phyloP scores from a whole-genome alignment of 2,888 invertebrate species.

The Cerceris ruficornis region DNA sequence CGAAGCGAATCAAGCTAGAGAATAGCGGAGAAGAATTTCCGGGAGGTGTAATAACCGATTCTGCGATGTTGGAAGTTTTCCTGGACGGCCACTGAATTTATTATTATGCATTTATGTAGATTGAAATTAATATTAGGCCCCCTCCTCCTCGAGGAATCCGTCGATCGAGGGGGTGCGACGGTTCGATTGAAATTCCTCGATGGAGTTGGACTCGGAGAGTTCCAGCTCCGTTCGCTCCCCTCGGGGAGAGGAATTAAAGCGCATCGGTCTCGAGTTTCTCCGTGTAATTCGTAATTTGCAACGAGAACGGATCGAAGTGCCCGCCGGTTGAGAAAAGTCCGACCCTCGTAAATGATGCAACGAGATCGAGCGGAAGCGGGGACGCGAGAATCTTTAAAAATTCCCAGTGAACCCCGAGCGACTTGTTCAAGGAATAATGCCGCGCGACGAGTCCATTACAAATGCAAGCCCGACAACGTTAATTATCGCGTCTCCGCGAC shows the following conservation, averaged over 20 bases:
- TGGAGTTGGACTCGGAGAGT: background rate
- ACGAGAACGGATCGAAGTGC: too few species aligned
- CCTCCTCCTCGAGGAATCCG: background rate
- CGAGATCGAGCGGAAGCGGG: background rate
- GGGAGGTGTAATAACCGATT: constrained; percentile 20
- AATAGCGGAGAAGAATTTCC: constrained; percentile 37
- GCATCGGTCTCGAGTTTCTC: background rate
- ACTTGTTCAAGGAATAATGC: constrained; percentile 22
- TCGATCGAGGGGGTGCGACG: background rate
- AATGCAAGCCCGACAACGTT: constrained; percentile 27
- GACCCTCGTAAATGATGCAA: background rate
- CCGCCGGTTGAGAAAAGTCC: too few species aligned
- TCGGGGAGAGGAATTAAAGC: constrained; percentile 1
- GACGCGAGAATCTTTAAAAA: constrained; percentile 15
- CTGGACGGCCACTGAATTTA: constrained; percentile 43
- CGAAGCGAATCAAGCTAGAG: background rate
- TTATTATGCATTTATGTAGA: constrained; percentile 65
- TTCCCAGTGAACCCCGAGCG: constrained; percentile 16
- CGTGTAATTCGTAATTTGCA: background rate
- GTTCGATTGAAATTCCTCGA: constrained; percentile 1
- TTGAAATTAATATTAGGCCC: constrained; percentile 60
- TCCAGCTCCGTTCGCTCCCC: background rate
- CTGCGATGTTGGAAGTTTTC: constrained; percentile 28
- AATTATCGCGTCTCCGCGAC: constrained; percentile 27
- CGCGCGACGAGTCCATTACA: constrained; percentile 22